Base-by-base conservation (phyloP, 2,888 invertebrate species). In the Acleris sparsana region DNA sequence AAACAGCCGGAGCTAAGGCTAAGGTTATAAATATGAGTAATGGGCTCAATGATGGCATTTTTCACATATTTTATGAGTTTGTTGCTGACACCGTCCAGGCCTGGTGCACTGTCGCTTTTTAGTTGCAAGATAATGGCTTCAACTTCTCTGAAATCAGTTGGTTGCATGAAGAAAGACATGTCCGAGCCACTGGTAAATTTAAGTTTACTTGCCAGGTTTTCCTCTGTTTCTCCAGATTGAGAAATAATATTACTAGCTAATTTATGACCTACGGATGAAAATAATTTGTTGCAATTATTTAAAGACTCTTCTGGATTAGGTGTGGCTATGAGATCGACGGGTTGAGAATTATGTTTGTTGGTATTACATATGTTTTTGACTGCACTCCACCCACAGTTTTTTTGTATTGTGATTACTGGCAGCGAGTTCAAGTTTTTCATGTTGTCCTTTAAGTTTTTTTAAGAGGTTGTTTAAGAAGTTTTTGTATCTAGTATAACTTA, bases 21-120 rank as follows among this genome's bases (percentile, higher is more conserved):
- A 3, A 62, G 44, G 29, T 62, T 62, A 51, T 20, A 62, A 29
- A 62, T 62, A n/a, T 55, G 9, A 7, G 55, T 49, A 7, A 62
- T 13, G 7, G 62, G 62, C 16, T 20, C 48, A 5, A 55, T 39
- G 20, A 62, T 56, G 29, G 1, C 5, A 18, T 56, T 22, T 48
- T n/a, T 55, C 20, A 55, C 16, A 9, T 20, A 17, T 39, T 55
- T 62, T 25, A 62, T 39, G 25, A 62, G 55, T 5, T 44, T n/a
- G 13, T 44, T n/a, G 13, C n/a, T 44, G 6, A 44, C n/a, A 5
- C 44, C 44, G 6, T 44, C 44, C 13, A 44, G n/a, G 16, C 33
- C 53, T 18, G 53, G 18, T 18, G 53, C 53, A 13, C 53, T 53
- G 39, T 53, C 11, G 25, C 29, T 18, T 18, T 55, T 55, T 20